A percentile compares a stretch with the other conserved stretches of the same genome.
Conservation (phyloP, 2,113 vertebrate species). For the Gorsachius goisagi region DNA sequence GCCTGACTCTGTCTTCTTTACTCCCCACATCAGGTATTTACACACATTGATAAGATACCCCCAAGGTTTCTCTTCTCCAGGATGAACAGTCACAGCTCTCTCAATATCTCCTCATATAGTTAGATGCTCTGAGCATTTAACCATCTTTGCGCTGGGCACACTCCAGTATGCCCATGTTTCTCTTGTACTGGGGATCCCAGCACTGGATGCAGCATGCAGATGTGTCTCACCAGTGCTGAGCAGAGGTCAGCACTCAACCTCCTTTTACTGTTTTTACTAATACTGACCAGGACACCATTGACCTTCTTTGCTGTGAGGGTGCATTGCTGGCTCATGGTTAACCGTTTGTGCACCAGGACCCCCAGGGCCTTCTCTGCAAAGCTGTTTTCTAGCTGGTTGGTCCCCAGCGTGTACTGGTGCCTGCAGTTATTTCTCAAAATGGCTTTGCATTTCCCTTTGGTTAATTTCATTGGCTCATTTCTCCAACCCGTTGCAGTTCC, state of each 20-base stretch:
- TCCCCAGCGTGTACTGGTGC: too few relatives aligned
- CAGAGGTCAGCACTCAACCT: not conserved
- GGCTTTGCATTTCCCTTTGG: not conserved
- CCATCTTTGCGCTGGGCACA: too few relatives aligned
- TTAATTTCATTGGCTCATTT: not conserved
- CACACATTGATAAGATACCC: not conserved
- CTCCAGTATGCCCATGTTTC: not conserved
- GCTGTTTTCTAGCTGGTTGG: not conserved
- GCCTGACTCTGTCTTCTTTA: not conserved
- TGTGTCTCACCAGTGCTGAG: not conserved
- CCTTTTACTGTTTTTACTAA: not conserved
- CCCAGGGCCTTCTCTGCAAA: not conserved
- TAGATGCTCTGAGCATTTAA: not conserved
- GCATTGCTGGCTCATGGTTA: not conserved
- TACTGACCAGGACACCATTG: not conserved
- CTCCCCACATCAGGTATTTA: not conserved
- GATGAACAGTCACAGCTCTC: not conserved
- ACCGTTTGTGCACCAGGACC: not conserved
- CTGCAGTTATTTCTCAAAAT: not conserved
- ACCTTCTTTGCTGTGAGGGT: not conserved
- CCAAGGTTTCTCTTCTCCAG: not conserved
- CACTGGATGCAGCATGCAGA: not conserved
- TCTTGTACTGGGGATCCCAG: not conserved
- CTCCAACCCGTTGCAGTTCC: not conserved
- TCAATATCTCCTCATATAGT: not conserved